A percentile compares a stretch with the other conserved stretches of the same genome.
Conservation (phyloP, 2,888 invertebrate genomes). For the Nysson spinosus region DNA sequence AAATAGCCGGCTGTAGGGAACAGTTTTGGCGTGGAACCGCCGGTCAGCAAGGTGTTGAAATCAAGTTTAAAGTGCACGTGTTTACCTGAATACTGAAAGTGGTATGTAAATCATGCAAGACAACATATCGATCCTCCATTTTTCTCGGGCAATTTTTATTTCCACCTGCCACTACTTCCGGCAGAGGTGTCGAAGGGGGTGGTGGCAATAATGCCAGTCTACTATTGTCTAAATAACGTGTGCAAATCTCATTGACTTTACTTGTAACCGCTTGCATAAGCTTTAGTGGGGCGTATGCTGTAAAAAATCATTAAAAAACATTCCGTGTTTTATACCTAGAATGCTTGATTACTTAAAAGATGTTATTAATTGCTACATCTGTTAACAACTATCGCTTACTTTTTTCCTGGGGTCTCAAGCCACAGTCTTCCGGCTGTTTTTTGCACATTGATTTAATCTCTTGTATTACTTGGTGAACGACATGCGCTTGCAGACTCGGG, state of each 20-base stretch:
- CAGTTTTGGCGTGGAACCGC: too few species aligned
- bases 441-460: constrained; percentile 83
- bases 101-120: constrained; percentile 89
- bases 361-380: background rate
- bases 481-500: constrained; percentile 82
- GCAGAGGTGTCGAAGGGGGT: constrained; percentile 78
- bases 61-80: too few species aligned
- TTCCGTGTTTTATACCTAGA: constrained; percentile 15
- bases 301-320: constrained; percentile 66
- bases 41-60: too few species aligned
- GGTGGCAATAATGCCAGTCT: constrained; percentile 82
- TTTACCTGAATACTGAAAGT: constrained; percentile 88
- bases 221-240: constrained; percentile 84
- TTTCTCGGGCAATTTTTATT: constrained; percentile 89
- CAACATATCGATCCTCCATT: constrained; percentile 95
- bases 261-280: constrained; percentile 87
- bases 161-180: constrained; percentile 82
- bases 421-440: constrained; percentile 83
- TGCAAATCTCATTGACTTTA: constrained; percentile 85
- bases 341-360: background rate
- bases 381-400: constrained; percentile 14
- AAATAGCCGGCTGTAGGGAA: too few species aligned
- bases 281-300: constrained; percentile 85
- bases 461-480: constrained; percentile 83
- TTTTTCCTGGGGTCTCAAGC: constrained; percentile 82